Evolutionary conservation across 2,113 vertebrate genomes (phyloP), one percentile per base, ranked within the genome.

Genomic region (Prietella phreatophila): DNA sequence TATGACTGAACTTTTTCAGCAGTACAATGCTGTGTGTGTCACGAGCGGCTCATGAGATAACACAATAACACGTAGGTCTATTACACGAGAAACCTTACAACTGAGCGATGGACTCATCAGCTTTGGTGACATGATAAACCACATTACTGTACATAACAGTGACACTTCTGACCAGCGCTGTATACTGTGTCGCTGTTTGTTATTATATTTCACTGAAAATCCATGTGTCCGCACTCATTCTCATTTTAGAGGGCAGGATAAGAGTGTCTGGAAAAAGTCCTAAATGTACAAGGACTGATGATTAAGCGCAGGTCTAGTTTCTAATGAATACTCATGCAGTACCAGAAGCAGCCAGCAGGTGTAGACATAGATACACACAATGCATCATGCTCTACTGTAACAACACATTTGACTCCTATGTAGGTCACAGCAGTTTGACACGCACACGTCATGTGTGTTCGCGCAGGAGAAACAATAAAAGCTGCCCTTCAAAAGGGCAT

Each of bases 291-390:
- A 42, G 22, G 15, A 63, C 39, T 55, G 13, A 84, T 6, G 4
- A 30, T 58, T 22, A n/a, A 50, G 4, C 39, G n/a, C 15, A 30
- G 33, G 25, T 53, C 0, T 61, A 36, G 0, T 20, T 30, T 56
- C n/a, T 9, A 2, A 36, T 87, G n/a, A 30, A 1, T 58, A 10
- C 13, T 82, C 53, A 27, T 86, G 80, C 42, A 91, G 85, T 88
- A 90, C 80, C 81, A 76, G 20, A 55, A 20, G 14, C 39, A 47
- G 56, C 89, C 94, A 93, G 91, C 83, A 93, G 93, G 89, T 82
- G 93, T 84, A 86, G 89, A 88, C 86, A 39, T 88, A 75, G 67
- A 69, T n/a, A n/a, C n/a, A n/a, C n/a, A 39, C 47, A 11, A 33
- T 47, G 67, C 25, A 39, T 22, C 10, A 56, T 1, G 27, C 27